Percentiles rank a stretch among this genome's conserved stretches.
These are phyloP conservation scores for Eolophus roseicapilla DNA, from an alignment of 2,113 vertebrate species.

Conservation along the genomic window DNA sequence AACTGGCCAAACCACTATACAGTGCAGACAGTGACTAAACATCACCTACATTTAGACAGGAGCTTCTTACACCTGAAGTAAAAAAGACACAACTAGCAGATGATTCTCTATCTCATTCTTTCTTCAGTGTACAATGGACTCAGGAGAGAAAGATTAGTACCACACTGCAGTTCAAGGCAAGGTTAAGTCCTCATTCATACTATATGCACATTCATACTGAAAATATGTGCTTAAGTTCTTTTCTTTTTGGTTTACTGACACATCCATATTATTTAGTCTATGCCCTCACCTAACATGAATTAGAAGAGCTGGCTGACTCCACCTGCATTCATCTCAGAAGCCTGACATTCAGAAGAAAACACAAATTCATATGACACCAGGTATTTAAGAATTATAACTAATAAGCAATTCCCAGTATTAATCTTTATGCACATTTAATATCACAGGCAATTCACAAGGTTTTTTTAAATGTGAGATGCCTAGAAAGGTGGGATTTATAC, in stretches of 20 bases:
- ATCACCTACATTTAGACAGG: background rate
- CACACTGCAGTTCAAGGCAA: background rate
- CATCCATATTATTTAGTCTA: background rate
- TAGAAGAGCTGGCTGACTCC: background rate
- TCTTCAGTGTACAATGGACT: background rate
- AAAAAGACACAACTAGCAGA: background rate
- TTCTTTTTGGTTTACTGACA: background rate
- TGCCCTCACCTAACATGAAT: background rate
- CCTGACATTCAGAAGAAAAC: background rate
- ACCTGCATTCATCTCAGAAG: background rate
- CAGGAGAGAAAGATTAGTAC: background rate
- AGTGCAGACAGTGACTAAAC: background rate
- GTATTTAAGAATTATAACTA: background rate
- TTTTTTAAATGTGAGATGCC: background rate
- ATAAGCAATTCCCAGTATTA: background rate
- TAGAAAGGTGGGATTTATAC: background rate
- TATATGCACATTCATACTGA: background rate
- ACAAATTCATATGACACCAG: fast-evolving
- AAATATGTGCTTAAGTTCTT: background rate
- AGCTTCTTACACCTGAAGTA: background rate
- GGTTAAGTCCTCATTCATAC: background rate
- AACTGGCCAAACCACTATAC: background rate
- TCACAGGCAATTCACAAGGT: background rate
- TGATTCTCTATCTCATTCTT: background rate
- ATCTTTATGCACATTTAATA: background rate